Percentiles rank a stretch among this genome's conserved stretches.
phyloP scores from a whole-genome alignment of 2,797 vertebrate species.

The Oreochromis grahami region DNA sequence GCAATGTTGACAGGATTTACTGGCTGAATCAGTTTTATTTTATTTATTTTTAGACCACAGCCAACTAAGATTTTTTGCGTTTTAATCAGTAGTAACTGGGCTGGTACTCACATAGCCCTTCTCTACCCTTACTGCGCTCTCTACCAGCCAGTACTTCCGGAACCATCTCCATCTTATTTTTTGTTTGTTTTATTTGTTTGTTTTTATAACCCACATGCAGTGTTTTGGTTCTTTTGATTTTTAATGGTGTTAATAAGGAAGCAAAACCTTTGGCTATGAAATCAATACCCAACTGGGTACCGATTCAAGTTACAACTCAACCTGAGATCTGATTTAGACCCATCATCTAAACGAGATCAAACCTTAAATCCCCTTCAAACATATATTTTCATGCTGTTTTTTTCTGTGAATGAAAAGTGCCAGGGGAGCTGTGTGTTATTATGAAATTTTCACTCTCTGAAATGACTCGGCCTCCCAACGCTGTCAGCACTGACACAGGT shows the following conservation, averaged over 20 bases:
- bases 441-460: constrained; percentile 12
- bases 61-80: neutral
- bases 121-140: neutral
- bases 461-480: constrained; percentile 8
- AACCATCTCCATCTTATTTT: neutral
- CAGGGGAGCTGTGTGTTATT: constrained; percentile 27
- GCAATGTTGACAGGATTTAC: neutral
- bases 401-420: constrained; percentile 6
- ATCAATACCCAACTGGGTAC: neutral
- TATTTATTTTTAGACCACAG: neutral
- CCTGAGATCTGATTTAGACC: neutral
- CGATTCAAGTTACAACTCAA: neutral
- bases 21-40: neutral
- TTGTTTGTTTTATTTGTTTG: neutral
- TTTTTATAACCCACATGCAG: neutral
- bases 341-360: neutral
- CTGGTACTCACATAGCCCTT: neutral
- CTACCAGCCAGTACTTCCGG: neutral
- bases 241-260: neutral
- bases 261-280: neutral
- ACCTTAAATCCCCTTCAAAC: neutral
- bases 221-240: neutral
- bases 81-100: neutral
- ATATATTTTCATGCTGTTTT: neutral
- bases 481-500: constrained; percentile 32